Evolutionary conservation across 2,113 vertebrate genomes (phyloP), one percentile per base, ranked within the genome.

Genomic region (Nesogale talazaci): DNA sequence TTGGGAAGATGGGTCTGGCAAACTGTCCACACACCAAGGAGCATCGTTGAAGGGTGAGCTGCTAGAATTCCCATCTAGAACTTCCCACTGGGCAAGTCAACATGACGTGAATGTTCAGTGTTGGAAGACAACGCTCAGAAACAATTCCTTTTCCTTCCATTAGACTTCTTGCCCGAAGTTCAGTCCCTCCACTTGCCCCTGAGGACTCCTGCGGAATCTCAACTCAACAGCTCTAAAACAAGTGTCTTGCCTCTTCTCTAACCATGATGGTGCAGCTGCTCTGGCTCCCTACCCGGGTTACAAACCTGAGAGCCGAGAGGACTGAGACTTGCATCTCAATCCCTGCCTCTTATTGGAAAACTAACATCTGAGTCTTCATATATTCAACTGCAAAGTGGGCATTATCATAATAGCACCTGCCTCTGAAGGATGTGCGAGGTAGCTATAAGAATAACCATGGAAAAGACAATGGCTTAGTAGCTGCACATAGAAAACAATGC

Each of bases 1-100:
- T 89, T 76, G 31, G 25, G 57, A 89, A 91, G 75, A 67, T 19
- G 31, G 36, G n/a, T 56, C 94, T 77, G 83, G 82, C n/a, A 90
- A 96, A 61, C 46, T 16, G 8, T 6, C 40, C 16, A 61, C 29
- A 87, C 4, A 7, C 72, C 23, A 42, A 89, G 65, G 23, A 91
- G 25, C 29, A 81, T 79, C 23, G 31, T n/a, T 65, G 63, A 65
- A 3, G 0, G 20, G 52, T 46, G 34, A 94, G 74, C n/a, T 72
- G 81, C 23, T 52, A 69, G 69, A 93, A 88, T n/a, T 86, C 65
- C 86, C 83, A 89, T 63, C 69, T 95, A 75, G 78, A 94, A 92
- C 88, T 85, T 36, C n/a, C n/a, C 80, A 4, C 10, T 46, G 34
- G 56, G 75, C 4, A 34, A 96, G 72, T 78, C 91, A 94, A 63